Conservation (phyloP, 1,140 invertebrate genomes). For the Drosophila neocordata region DNA sequence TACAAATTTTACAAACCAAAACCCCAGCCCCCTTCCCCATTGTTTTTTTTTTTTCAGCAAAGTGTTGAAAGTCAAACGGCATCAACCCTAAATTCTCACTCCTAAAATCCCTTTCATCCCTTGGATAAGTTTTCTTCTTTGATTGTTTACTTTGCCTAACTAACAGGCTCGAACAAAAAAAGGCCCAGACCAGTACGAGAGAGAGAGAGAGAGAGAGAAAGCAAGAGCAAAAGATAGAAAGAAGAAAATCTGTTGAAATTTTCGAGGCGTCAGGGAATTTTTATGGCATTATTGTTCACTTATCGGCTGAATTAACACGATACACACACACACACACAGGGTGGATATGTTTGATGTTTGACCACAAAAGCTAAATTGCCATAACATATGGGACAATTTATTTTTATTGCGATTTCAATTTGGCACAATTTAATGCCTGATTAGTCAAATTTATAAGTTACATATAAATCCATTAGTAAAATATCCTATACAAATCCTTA, state of each 20-base stretch:
- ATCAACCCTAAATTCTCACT: not conserved
- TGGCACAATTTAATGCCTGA: constrained; percentile 60
- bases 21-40: too few relatives aligned
- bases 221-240: not conserved
- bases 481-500: too few relatives aligned
- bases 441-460: constrained; percentile 28
- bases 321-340: constrained; percentile 18
- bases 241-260: constrained; percentile 57
- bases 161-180: constrained; percentile 28
- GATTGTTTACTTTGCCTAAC: constrained; percentile 57
- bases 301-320: constrained; percentile 76
- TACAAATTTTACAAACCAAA: constrained; percentile 36
- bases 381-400: constrained; percentile 73
- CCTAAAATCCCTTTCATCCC: not conserved
- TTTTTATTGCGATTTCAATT: constrained; percentile 49
- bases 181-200: not conserved
- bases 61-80: constrained; percentile 48
- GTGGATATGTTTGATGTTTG: constrained; percentile 21
- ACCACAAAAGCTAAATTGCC: constrained; percentile 71
- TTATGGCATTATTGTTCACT: constrained; percentile 74
- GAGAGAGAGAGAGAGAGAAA: not conserved
- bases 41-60: too few relatives aligned
- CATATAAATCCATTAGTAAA: not conserved
- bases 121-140: not conserved
- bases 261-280: constrained; percentile 40